phyloP scores from a whole-genome alignment of 2,113 vertebrate species.

The Neolamprologus caudopunctatus region DNA sequence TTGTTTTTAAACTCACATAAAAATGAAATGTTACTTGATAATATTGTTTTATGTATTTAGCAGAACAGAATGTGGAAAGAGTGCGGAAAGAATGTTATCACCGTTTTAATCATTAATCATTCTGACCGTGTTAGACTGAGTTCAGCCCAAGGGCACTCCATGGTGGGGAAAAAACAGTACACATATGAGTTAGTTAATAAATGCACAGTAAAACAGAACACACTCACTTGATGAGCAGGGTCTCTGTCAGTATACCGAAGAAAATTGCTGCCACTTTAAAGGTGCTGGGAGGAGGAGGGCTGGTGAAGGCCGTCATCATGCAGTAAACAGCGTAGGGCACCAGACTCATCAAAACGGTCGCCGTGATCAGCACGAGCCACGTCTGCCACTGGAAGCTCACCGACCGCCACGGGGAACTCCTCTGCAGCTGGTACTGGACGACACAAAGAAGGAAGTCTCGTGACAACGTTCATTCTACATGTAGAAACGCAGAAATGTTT shows the following conservation, averaged over 20 bases:
- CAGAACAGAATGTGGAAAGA: background rate
- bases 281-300: slow-evolving; percentile 17
- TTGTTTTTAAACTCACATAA: slow-evolving; percentile 19
- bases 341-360: background rate
- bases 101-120: background rate
- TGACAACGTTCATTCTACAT: background rate
- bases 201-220: slow-evolving; percentile 52
- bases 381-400: slow-evolving; percentile 51
- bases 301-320: slow-evolving; percentile 40
- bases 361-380: background rate
- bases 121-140: background rate
- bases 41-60: slow-evolving; percentile 2
- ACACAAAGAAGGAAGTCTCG: background rate
- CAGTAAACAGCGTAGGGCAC: slow-evolving; percentile 45
- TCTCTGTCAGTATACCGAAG: slow-evolving; percentile 33
- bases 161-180: background rate
- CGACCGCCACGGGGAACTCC: slow-evolving; percentile 34
- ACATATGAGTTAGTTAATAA: background rate
- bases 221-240: slow-evolving; percentile 60
- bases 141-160: background rate
- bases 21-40: slow-evolving; percentile 35
- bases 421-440: slow-evolving; percentile 58
- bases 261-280: slow-evolving; percentile 51
- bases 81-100: background rate
- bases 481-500: background rate